Evolutionary conservation across 30 jellyfish, hydroid and myxozoan genomes (phyloP).

Genomic region (Catostylus mosaicus): DNA sequence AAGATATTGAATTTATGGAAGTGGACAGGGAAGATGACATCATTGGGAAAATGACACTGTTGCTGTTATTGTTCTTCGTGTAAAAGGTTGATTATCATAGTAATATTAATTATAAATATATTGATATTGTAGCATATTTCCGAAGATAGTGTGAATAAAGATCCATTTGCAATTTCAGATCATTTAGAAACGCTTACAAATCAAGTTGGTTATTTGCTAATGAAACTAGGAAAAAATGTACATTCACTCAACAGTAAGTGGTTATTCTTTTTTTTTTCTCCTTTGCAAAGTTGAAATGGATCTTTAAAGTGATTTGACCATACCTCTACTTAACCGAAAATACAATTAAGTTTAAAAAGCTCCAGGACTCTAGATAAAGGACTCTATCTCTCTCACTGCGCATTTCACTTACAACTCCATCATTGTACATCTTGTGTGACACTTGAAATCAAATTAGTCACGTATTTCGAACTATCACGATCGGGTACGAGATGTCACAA

Average conservation of each 20-base stretch:
- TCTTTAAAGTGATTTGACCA: no score
- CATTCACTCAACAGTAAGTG: slow-evolving; percentile 24
- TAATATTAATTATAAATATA: background rate
- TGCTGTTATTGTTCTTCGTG: background rate
- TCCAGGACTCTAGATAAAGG: no score
- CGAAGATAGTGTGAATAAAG: background rate
- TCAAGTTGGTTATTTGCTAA: background rate
- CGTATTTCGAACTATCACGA: no score
- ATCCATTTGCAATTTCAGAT: background rate
- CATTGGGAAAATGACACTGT: background rate
- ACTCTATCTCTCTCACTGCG: no score
- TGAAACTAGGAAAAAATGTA: background rate
- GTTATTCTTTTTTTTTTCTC: background rate
- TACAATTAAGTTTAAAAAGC: no score
- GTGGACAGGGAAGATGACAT: background rate
- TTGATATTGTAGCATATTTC: background rate
- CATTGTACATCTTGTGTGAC: no score
- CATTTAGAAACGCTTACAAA: slow-evolving; percentile 9
- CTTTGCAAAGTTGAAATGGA: no score
- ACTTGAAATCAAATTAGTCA: no score
- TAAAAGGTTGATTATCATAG: no score
- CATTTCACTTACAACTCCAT: no score
- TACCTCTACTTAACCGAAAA: no score
- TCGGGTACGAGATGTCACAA: no score
- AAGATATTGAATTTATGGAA: background rate